phyloP scores from a whole-genome alignment of 2,113 vertebrate species.

The Plotosus lineatus region DNA sequence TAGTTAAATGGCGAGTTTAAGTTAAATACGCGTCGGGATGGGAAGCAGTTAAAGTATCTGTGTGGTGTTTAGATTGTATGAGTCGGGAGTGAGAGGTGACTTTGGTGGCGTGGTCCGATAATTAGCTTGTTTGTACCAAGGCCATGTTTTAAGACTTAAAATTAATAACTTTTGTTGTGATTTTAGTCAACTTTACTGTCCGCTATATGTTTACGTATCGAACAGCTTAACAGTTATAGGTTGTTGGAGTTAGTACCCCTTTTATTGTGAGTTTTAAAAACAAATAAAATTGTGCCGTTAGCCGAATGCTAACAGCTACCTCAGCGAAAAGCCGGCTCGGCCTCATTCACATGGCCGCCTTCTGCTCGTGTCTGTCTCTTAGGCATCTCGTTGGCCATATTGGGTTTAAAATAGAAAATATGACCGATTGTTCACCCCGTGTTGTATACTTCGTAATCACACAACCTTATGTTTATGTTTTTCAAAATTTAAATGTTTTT shows the following conservation, averaged over 20 bases:
- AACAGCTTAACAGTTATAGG: no score
- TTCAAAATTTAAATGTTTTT: neutral
- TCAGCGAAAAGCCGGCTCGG: constrained; percentile 34
- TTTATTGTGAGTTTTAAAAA: neutral
- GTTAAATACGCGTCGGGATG: neutral
- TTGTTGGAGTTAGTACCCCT: no score
- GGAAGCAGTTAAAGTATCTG: neutral
- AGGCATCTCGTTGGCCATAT: no score
- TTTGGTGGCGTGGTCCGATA: neutral
- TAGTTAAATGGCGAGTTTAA: neutral
- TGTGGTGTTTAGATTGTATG: neutral
- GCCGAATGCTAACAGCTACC: neutral
- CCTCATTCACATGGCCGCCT: constrained; percentile 40
- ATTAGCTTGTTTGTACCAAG: neutral
- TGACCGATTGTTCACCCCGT: accelerated
- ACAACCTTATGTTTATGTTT: no score
- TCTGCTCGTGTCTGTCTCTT: neutral
- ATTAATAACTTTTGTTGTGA: no score
- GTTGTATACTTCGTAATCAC: neutral
- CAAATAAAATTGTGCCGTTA: constrained; percentile 11
- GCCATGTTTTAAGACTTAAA: no score
- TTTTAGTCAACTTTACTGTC: no score
- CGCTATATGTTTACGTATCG: no score
- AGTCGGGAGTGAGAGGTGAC: no score
- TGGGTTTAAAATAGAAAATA: neutral